Evolutionary conservation across 2,797 vertebrate species (phyloP).

Genomic region (Alectoris magna): DNA sequence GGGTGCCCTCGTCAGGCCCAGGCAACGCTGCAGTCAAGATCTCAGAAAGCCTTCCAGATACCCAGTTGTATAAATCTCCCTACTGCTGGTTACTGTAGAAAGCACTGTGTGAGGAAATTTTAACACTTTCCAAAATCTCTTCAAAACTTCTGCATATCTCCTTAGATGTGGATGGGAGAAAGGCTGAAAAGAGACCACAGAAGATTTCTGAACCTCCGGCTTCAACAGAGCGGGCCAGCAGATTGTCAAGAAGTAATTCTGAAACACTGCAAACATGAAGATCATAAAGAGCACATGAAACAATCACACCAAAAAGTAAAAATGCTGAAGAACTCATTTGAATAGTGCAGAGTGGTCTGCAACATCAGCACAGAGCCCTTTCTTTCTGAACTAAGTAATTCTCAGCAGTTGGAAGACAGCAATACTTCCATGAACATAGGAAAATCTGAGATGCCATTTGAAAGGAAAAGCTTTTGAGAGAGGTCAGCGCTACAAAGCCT

Average conservation of each 20-base stretch:
- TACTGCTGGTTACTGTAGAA: neutral
- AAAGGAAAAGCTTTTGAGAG: neutral
- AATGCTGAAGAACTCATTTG: neutral
- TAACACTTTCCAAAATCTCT: neutral
- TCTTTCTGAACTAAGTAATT: neutral
- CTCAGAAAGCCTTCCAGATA: neutral
- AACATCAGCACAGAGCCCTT: neutral
- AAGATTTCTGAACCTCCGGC: neutral
- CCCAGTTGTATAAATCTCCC: neutral
- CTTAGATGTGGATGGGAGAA: neutral
- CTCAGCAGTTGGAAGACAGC: neutral
- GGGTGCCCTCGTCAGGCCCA: neutral
- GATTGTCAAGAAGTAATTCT: neutral
- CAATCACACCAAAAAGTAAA: neutral
- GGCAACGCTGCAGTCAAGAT: neutral
- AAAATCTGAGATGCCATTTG: neutral
- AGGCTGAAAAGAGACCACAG: neutral
- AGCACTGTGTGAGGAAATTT: neutral
- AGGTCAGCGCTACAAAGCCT: neutral
- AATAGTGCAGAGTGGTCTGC: neutral
- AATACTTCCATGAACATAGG: neutral
- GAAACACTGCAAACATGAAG: neutral
- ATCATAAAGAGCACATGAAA: neutral
- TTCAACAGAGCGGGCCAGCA: neutral
- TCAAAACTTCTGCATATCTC: neutral